Evolutionary conservation across 2,113 vertebrate species (phyloP).

Genomic region (Aptenodytes forsteri): DNA sequence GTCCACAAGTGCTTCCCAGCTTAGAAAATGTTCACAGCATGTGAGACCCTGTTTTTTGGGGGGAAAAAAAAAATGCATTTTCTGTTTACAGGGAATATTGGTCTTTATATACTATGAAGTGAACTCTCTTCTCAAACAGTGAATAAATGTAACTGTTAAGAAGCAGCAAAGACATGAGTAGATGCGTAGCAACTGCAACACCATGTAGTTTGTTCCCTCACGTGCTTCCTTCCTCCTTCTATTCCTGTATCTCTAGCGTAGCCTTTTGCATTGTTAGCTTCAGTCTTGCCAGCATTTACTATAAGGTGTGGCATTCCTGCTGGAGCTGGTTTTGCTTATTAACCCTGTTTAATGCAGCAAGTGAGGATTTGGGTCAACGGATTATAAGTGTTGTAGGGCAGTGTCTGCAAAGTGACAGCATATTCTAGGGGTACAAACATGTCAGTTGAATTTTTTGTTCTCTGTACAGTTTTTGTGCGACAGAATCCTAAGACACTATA

Average conservation of each 20-base stretch:
- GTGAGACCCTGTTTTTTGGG: background rate
- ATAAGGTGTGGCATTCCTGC: background rate
- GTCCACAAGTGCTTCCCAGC: background rate
- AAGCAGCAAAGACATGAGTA: background rate
- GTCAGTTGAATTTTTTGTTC: background rate
- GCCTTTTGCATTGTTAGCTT: background rate
- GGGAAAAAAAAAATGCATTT: background rate
- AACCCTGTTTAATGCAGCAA: background rate
- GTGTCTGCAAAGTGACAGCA: background rate
- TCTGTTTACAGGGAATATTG: background rate
- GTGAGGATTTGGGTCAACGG: conserved; percentile 8
- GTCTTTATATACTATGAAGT: background rate
- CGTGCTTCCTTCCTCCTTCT: background rate
- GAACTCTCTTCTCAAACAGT: background rate
- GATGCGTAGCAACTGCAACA: background rate
- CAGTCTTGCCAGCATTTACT: background rate
- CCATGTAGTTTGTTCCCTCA: background rate
- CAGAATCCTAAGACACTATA: background rate
- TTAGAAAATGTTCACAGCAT: background rate
- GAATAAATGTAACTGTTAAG: background rate
- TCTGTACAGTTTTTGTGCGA: background rate
- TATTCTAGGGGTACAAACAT: background rate
- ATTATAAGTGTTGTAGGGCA: background rate
- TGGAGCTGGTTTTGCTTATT: background rate
- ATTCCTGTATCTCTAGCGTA: background rate